A percentile compares a stretch with the other conserved stretches of the same genome.
phyloP scores from a whole-genome alignment of 1,140 invertebrate genomes.

The Uloborus diversus region DNA sequence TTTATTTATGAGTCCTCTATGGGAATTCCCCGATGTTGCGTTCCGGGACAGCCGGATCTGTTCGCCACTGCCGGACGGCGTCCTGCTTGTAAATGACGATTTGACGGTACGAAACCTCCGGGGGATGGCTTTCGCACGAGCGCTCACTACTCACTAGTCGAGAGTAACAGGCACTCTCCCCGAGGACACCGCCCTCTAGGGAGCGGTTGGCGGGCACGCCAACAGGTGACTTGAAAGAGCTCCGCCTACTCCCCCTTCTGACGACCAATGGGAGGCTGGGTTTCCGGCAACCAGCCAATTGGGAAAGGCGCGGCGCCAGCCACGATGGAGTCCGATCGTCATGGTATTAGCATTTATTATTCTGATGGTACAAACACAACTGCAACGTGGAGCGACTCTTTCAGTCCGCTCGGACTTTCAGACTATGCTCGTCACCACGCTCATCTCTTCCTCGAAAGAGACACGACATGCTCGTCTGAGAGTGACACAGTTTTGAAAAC shows the following conservation, averaged over 20 bases:
- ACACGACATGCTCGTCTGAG: too few relatives aligned
- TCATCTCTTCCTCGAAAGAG: too few relatives aligned
- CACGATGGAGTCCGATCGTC: constrained; percentile 36
- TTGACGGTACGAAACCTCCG: constrained; percentile 54
- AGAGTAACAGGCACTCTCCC: constrained; percentile 52
- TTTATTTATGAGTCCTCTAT: too few relatives aligned
- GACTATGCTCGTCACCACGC: too few relatives aligned
- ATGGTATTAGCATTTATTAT: constrained; percentile 58
- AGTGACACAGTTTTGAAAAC: too few relatives aligned
- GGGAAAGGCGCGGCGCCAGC: constrained; percentile 30
- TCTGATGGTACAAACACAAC: constrained; percentile 43
- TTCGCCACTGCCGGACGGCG: constrained; percentile 27
- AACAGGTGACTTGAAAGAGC: constrained; percentile 54
- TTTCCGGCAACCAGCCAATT: constrained; percentile 30
- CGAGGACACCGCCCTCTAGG: constrained; percentile 95
- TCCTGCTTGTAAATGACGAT: constrained; percentile 55
- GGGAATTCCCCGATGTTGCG: too few relatives aligned
- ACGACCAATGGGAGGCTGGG: constrained; percentile 35
- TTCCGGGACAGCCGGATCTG: too few relatives aligned
- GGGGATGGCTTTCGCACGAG: constrained; percentile 54
- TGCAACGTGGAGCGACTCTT: constrained; percentile 24
- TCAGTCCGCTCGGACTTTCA: constrained; percentile 5
- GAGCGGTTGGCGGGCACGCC: constrained; percentile 87
- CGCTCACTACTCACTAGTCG: constrained; percentile 49
- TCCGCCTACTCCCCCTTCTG: constrained; percentile 22